phyloP scores from a whole-genome alignment of 2,797 vertebrate genomes.

The Carapus acus region DNA sequence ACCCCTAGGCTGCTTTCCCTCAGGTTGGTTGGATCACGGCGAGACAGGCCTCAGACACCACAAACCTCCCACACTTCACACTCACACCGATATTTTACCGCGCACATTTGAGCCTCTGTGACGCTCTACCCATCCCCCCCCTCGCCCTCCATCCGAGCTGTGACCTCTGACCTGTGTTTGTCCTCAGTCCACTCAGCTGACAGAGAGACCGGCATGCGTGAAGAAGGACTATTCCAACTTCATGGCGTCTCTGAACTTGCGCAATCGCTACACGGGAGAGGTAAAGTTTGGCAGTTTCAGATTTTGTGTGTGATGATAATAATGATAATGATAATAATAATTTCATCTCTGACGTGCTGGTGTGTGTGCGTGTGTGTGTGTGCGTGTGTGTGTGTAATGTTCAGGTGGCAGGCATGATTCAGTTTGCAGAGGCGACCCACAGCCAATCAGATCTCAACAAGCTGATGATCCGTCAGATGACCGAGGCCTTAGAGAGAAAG shows the following conservation, averaged over 20 bases:
- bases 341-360: too few species aligned
- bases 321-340: neutral
- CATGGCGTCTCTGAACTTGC: slow-evolving; percentile 94
- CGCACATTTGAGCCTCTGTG: neutral
- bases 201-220: slow-evolving; percentile 89
- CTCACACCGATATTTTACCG: slow-evolving; percentile 5
- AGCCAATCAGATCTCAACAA: slow-evolving; percentile 85
- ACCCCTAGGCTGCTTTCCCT: slow-evolving; percentile 72
- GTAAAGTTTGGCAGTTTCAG: slow-evolving; percentile 52
- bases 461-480: slow-evolving; percentile 86
- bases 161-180: slow-evolving; percentile 23
- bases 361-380: neutral
- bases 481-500: slow-evolving; percentile 73
- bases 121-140: too few species aligned
- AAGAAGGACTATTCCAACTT: slow-evolving; percentile 99
- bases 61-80: neutral
- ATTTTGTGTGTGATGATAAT: too few species aligned
- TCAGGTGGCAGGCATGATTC: slow-evolving; percentile 94
- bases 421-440: slow-evolving; percentile 82
- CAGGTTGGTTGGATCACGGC: slow-evolving; percentile 73
- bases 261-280: slow-evolving; percentile 97
- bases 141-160: too few species aligned
- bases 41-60: slow-evolving; percentile 40
- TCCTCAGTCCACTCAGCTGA: slow-evolving; percentile 84
- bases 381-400: slow-evolving; percentile 13